Percentiles rank a stretch among this genome's conserved stretches.
These are phyloP conservation scores for Strigamia maritima DNA, from an alignment of 2,888 invertebrate genomes.

Conservation along the genomic window DNA sequence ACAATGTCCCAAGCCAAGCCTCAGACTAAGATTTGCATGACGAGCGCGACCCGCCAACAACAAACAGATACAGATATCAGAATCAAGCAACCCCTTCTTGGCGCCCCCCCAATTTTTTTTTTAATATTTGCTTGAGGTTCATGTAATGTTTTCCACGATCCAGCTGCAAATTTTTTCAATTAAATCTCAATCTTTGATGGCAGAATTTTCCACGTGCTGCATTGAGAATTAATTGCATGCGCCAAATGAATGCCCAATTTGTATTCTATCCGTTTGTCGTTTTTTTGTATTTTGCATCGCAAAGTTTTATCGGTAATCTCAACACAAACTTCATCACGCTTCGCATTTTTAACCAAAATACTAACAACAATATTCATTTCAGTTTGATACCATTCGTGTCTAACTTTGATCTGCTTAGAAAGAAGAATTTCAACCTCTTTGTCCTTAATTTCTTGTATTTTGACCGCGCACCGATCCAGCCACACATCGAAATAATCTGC, in stretches of 20 bases:
- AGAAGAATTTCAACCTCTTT: too few species aligned
- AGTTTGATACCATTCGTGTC: constrained; percentile 13
- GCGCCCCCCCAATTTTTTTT: too few species aligned
- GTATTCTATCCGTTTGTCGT: not conserved
- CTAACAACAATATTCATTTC: not conserved
- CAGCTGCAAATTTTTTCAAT: not conserved
- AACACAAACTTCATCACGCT: not conserved
- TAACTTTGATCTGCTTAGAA: not conserved
- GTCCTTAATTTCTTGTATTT: not conserved
- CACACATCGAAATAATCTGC: not conserved
- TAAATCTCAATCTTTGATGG: not conserved
- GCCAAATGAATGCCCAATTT: not conserved
- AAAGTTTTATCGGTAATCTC: not conserved
- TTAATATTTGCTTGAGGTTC: not conserved
- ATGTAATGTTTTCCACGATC: constrained; percentile 1
- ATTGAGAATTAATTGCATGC: not conserved
- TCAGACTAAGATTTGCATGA: too few species aligned
- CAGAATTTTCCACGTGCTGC: not conserved
- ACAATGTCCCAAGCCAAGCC: too few species aligned
- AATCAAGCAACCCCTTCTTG: too few species aligned
- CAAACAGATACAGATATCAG: too few species aligned
- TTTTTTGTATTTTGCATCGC: not conserved
- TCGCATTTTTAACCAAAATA: not conserved
- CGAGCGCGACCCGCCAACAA: too few species aligned
- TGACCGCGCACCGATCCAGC: not conserved